phyloP scores from a whole-genome alignment of 2,888 invertebrate genomes.

The Altica lythri region DNA sequence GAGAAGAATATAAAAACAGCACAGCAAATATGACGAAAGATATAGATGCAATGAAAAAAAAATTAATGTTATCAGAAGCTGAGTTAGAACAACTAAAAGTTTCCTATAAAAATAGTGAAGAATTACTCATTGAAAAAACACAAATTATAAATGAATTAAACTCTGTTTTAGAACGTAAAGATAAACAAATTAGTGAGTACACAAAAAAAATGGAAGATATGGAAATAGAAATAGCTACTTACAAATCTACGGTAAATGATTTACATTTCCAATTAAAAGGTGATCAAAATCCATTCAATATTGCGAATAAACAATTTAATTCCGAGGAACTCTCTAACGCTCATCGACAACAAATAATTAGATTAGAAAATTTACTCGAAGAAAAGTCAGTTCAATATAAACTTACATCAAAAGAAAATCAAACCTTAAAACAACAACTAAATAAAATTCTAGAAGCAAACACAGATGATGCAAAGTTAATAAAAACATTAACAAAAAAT shows the following conservation, averaged over 20 bases:
- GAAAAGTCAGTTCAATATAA: constrained; percentile 41
- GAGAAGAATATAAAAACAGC: constrained; percentile 42
- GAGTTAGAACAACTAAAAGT: constrained; percentile 46
- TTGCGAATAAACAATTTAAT: constrained; percentile 41
- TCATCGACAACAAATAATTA: constrained; percentile 43
- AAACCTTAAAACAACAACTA: constrained; percentile 41
- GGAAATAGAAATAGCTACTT: constrained; percentile 44
- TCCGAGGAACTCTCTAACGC: constrained; percentile 45
- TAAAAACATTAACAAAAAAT: constrained; percentile 40
- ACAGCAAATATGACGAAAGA: constrained; percentile 40
- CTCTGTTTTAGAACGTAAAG: constrained; percentile 32
- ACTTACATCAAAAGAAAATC: constrained; percentile 40
- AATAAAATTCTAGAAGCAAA: constrained; percentile 39
- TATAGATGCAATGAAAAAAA: constrained; percentile 42
- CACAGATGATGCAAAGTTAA: constrained; percentile 38
- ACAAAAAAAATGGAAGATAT: constrained; percentile 40
- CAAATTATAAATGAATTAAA: constrained; percentile 38
- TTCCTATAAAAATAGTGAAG: constrained; percentile 44
- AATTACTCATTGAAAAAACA: constrained; percentile 46
- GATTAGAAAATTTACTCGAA: constrained; percentile 42
- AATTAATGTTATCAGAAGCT: constrained; percentile 43
- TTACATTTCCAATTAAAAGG: constrained; percentile 44
- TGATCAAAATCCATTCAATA: constrained; percentile 44
- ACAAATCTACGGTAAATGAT: constrained; percentile 44
- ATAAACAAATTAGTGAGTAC: constrained; percentile 37